phyloP scores from a whole-genome alignment of 2,888 invertebrate genomes.

The Hofmannophila pseudospretella region DNA sequence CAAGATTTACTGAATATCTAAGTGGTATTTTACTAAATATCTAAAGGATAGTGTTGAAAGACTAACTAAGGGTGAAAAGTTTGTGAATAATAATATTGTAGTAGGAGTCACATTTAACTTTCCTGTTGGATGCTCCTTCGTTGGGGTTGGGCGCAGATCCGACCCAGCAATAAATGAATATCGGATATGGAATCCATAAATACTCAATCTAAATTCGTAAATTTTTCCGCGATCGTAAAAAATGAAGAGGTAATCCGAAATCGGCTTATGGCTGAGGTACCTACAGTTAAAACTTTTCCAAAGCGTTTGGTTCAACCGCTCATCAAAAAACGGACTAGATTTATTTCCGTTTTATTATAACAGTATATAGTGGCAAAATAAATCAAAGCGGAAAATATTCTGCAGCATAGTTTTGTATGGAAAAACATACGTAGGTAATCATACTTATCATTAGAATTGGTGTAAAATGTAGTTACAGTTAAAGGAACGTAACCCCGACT shows the following conservation, averaged over 20 bases:
- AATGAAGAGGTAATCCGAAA: slow-evolving; percentile 56
- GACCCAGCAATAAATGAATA: slow-evolving; percentile 56
- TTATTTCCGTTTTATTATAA: slow-evolving; percentile 17
- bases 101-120: slow-evolving; percentile 41
- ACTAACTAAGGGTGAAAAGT: slow-evolving; percentile 10
- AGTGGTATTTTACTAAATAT: too few species aligned
- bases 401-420: too few species aligned
- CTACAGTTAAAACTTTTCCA: slow-evolving; percentile 41
- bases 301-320: slow-evolving; percentile 36
- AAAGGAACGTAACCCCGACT: slow-evolving; percentile 39
- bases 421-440: too few species aligned
- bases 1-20: too few species aligned
- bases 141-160: slow-evolving; percentile 36
- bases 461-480: slow-evolving; percentile 28
- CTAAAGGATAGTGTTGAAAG: too few species aligned
- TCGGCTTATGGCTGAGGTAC: slow-evolving; percentile 48
- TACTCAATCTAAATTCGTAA: slow-evolving; percentile 67
- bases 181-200: slow-evolving; percentile 64
- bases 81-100: slow-evolving; percentile 11
- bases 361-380: too few species aligned
- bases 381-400: not conserved
- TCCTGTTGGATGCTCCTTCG: slow-evolving; percentile 26
- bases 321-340: slow-evolving; percentile 21
- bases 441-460: not conserved
- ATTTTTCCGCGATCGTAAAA: slow-evolving; percentile 56